A percentile compares a stretch with the other conserved stretches of the same genome.
Conservation (phyloP, 53 echinoderm and acorn worm species). For the Echinometra lucunter region DNA sequence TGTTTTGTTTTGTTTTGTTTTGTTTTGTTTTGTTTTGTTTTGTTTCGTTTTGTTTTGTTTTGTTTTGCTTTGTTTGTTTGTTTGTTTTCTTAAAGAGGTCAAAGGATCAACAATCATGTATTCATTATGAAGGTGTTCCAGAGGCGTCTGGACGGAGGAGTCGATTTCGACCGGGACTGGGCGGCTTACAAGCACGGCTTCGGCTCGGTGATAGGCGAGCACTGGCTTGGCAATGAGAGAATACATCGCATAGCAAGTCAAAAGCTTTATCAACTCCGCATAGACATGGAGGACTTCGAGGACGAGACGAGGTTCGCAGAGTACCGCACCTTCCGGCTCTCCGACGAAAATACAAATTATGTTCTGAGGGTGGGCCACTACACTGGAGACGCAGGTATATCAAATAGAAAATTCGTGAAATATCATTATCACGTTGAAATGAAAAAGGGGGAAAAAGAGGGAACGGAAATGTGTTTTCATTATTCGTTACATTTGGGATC, state of each 20-base stretch:
- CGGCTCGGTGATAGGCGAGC: conserved; percentile 49
- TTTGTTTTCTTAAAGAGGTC: too few relatives aligned
- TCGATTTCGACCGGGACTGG: conserved; percentile 70
- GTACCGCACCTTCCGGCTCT: conserved; percentile 75
- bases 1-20: too few relatives aligned
- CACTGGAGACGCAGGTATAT: conserved; percentile 81
- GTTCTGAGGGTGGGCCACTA: conserved; percentile 73
- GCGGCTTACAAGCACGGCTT: conserved; percentile 71
- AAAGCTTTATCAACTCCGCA: conserved; percentile 78
- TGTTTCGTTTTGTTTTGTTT: too few relatives aligned
- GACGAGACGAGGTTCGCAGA: conserved; percentile 71
- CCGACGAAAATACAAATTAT: conserved; percentile 65
- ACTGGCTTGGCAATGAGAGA: conserved; percentile 73
- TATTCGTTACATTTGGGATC: too few relatives aligned
- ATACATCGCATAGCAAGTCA: conserved; percentile 66
- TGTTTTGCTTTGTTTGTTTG: too few relatives aligned
- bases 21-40: too few relatives aligned
- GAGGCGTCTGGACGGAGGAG: conserved; percentile 54
- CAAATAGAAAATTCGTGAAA: too few relatives aligned
- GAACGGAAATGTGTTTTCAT: too few relatives aligned
- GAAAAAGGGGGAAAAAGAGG: too few relatives aligned
- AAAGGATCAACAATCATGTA: not conserved
- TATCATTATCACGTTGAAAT: too few relatives aligned
- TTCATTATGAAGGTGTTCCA: conserved; percentile 56
- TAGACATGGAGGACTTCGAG: conserved; percentile 81